A percentile compares a stretch with the other conserved stretches of the same genome.
Evolutionary conservation across 2,888 invertebrate species (phyloP).

Genomic region (Panorpa germanica): DNA sequence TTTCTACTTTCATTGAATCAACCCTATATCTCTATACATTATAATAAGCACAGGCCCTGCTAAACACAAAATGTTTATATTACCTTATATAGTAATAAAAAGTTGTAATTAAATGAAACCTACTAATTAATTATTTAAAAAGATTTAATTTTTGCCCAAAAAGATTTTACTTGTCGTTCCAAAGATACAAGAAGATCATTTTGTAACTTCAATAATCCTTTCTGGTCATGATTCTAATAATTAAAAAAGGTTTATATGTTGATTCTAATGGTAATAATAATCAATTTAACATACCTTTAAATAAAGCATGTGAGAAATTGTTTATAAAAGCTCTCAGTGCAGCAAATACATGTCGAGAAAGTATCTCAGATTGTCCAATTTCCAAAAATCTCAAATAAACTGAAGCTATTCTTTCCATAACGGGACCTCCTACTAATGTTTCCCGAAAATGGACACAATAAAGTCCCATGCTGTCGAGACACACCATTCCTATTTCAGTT

Average conservation of each 20-base stretch:
- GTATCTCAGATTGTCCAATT: slow-evolving; percentile 75
- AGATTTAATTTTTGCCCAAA: too few species aligned
- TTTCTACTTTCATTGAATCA: too few species aligned
- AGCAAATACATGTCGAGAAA: slow-evolving; percentile 83
- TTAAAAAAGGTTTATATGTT: slow-evolving; percentile 7
- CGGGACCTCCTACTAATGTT: slow-evolving; percentile 41
- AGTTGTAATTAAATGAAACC: too few species aligned
- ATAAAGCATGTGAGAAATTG: slow-evolving; percentile 65
- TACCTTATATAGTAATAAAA: too few species aligned
- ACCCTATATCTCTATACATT: too few species aligned
- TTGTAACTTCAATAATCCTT: too few species aligned
- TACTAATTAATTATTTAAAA: too few species aligned
- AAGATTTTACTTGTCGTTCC: too few species aligned
- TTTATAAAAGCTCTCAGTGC: slow-evolving; percentile 82
- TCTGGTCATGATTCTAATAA: not conserved
- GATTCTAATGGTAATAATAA: too few species aligned
- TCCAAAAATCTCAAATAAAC: slow-evolving; percentile 76
- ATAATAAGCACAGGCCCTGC: too few species aligned
- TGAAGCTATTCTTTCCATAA: slow-evolving; percentile 66
- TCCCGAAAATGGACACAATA: slow-evolving; percentile 61
- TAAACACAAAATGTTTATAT: too few species aligned
- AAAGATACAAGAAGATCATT: too few species aligned
- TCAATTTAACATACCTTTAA: slow-evolving; percentile 47
- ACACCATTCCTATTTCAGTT: slow-evolving; percentile 75
- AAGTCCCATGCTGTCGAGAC: slow-evolving; percentile 70